Percentiles rank a stretch among this genome's conserved stretches.
Evolutionary conservation across 2,888 invertebrate genomes (phyloP).

Genomic region (Ormyrus pomaceus): DNA sequence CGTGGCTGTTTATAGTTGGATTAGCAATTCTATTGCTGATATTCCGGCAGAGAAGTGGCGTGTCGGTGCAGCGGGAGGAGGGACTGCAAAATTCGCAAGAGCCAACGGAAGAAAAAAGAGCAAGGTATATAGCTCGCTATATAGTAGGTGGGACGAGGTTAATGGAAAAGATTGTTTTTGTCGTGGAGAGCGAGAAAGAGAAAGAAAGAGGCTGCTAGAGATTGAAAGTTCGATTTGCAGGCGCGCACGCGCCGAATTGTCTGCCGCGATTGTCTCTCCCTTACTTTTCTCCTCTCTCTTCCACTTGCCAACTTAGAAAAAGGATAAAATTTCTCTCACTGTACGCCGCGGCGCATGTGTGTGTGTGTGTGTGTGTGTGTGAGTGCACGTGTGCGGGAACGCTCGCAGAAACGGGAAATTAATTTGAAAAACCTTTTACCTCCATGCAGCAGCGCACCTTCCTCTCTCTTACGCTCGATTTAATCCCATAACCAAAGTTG

Average conservation of each 20-base stretch:
- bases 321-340: neutral
- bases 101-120: slow-evolving; percentile 8
- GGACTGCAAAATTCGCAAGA: slow-evolving; percentile 34
- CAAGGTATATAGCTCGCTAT: slow-evolving; percentile 6
- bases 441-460: slow-evolving; percentile 3
- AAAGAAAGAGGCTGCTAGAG: slow-evolving; percentile 54
- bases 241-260: slow-evolving; percentile 26
- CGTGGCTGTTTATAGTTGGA: slow-evolving; percentile 68
- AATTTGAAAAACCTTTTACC: slow-evolving; percentile 65
- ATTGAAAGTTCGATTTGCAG: slow-evolving; percentile 62
- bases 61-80: neutral
- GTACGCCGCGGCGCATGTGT: too few species aligned
- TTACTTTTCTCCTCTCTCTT: slow-evolving; percentile 8
- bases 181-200: slow-evolving; percentile 49
- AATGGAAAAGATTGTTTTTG: slow-evolving; percentile 66
- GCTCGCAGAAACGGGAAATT: slow-evolving; percentile 60
- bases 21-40: slow-evolving; percentile 71
- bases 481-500: slow-evolving; percentile 64
- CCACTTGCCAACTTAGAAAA: slow-evolving; percentile 8
- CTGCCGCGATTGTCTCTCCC: slow-evolving; percentile 19
- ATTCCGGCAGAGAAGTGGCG: slow-evolving; percentile 57
- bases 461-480: slow-evolving; percentile 62
- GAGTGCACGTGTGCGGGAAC: too few species aligned
- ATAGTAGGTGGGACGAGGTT: slow-evolving; percentile 51
- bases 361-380: too few species aligned